Percentiles rank a stretch among this genome's conserved stretches.
Evolutionary conservation across 2,113 vertebrate genomes (phyloP).

Genomic region (Erythrocebus patas): DNA sequence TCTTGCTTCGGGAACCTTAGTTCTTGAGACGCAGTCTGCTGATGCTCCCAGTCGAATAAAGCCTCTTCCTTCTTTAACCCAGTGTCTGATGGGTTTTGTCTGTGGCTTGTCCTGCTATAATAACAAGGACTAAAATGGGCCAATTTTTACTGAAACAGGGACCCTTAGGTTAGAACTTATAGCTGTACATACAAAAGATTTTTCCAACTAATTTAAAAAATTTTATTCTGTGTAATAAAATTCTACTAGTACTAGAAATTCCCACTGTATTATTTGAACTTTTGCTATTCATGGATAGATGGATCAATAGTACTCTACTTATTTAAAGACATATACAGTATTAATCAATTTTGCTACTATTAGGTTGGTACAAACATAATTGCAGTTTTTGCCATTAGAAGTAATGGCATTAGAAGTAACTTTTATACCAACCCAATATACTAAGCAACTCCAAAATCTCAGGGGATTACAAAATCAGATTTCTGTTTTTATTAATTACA

Average conservation of each 20-base stretch:
- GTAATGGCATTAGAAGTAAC: too few relatives aligned
- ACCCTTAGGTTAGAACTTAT: not conserved
- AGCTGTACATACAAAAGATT: not conserved
- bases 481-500: not conserved
- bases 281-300: not conserved
- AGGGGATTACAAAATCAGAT: not conserved
- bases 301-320: not conserved
- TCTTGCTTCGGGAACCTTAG: accelerated
- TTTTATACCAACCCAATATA: too few relatives aligned
- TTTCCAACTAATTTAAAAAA: not conserved
- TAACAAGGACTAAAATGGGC: not conserved
- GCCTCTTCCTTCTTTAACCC: too few relatives aligned
- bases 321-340: not conserved
- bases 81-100: too few relatives aligned
- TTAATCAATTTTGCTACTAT: not conserved
- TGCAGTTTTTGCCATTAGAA: too few relatives aligned
- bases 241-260: not conserved
- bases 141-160: not conserved
- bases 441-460: not conserved
- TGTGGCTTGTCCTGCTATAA: too few relatives aligned
- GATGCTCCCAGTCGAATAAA: too few relatives aligned
- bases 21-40: too few relatives aligned
- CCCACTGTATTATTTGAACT: not conserved
- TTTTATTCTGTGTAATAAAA: not conserved
- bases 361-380: too few relatives aligned